These are phyloP conservation scores for Muschampia plurimacula DNA, from an alignment of 2,888 invertebrate genomes.

Conservation along the genomic window DNA sequence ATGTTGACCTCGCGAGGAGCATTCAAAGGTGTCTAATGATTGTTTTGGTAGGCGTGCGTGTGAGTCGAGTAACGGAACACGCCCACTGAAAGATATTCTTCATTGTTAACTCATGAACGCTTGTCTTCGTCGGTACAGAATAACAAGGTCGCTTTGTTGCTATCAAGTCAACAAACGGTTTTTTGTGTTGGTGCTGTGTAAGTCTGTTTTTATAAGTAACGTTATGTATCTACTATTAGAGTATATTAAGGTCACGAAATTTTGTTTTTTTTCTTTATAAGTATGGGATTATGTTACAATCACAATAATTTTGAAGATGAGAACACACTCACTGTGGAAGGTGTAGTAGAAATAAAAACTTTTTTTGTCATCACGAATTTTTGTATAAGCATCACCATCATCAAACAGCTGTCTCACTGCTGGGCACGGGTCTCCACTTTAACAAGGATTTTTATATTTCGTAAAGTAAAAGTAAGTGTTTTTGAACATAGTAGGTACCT, in stretches of 20 bases:
- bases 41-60: slow-evolving; percentile 26
- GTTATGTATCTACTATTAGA: not conserved
- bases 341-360: too few species aligned
- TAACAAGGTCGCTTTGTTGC: slow-evolving; percentile 27
- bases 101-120: slow-evolving; percentile 34
- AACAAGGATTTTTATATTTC: too few species aligned
- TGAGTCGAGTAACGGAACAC: slow-evolving; percentile 24
- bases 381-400: too few species aligned
- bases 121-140: slow-evolving; percentile 9
- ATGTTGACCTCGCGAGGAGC: slow-evolving; percentile 12
- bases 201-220: not conserved
- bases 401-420: too few species aligned
- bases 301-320: not conserved
- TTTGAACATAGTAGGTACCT: too few species aligned
- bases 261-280: not conserved
- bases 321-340: too few species aligned
- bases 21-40: slow-evolving; percentile 22
- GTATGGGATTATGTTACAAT: too few species aligned
- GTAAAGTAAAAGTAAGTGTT: too few species aligned
- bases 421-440: too few species aligned
- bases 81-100: slow-evolving; percentile 30
- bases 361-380: too few species aligned
- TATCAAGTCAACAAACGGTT: slow-evolving; percentile 9
- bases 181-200: not conserved
- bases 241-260: not conserved